These are phyloP conservation scores for Sander vitreus DNA, from an alignment of 2,113 vertebrate genomes.

Conservation along the genomic window DNA sequence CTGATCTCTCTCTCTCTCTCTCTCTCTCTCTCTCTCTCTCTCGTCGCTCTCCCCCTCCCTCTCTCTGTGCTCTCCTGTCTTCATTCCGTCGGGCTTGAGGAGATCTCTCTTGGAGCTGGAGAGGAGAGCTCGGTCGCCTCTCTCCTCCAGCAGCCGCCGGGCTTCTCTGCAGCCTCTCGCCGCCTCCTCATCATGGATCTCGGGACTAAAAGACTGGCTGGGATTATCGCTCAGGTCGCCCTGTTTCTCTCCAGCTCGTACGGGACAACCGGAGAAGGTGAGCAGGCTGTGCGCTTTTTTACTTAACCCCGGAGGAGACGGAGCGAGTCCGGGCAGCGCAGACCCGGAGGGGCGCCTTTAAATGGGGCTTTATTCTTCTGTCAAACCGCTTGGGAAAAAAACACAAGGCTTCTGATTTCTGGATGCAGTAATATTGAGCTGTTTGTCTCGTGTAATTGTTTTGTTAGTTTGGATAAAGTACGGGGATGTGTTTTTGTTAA, in stretches of 20 bases:
- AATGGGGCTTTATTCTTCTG: not conserved
- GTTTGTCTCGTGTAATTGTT: not conserved
- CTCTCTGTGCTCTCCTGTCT: conserved; percentile 2
- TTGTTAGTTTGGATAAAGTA: not conserved
- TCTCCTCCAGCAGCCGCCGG: conserved; percentile 55
- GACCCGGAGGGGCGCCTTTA: not conserved
- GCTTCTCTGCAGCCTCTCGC: conserved; percentile 30
- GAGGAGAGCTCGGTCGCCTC: conserved; percentile 50
- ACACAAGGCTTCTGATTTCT: not conserved
- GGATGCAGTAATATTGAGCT: not conserved
- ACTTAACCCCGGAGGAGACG: conserved; percentile 26
- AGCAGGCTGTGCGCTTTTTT: conserved; percentile 26
- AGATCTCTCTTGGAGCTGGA: conserved; percentile 62
- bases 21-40: not conserved
- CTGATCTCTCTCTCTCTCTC: not conserved
- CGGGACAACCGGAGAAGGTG: conserved; percentile 67
- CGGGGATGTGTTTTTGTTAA: not conserved
- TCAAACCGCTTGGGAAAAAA: not conserved
- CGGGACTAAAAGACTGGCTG: conserved; percentile 38
- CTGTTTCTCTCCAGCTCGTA: conserved; percentile 41
- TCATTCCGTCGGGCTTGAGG: conserved; percentile 5
- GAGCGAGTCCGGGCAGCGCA: not conserved
- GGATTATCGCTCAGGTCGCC: conserved; percentile 54
- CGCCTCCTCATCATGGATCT: conserved; percentile 51
- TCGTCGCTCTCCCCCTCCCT: not conserved